These are phyloP conservation scores for Danio albolineatus DNA, from an alignment of 2,797 vertebrate genomes.

Conservation along the genomic window DNA sequence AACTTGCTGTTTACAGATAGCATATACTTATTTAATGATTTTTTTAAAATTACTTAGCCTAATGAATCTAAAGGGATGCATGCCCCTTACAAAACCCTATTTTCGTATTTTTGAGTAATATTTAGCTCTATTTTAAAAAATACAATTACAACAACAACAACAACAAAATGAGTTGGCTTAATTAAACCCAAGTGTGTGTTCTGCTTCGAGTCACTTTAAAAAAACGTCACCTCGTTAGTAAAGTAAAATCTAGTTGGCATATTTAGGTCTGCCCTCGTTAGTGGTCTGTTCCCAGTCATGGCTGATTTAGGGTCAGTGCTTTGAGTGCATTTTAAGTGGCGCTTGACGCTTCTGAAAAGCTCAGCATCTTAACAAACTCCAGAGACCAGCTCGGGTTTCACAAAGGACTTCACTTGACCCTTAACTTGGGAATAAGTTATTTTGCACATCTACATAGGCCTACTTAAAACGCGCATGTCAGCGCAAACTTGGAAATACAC, in stretches of 20 bases:
- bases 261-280: constrained; percentile 25
- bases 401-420: constrained; percentile 2
- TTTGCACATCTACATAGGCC: background rate
- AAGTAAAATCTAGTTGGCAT: constrained; percentile 3
- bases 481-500: background rate
- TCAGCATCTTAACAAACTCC: constrained; percentile 20
- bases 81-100: too few relatives aligned
- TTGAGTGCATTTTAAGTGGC: constrained; percentile 56
- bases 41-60: background rate
- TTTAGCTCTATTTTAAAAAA: too few relatives aligned
- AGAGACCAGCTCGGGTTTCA: constrained; percentile 9
- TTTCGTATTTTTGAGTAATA: too few relatives aligned
- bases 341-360: constrained; percentile 44
- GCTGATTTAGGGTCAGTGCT: constrained; percentile 38
- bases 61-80: background rate
- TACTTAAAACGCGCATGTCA: background rate
- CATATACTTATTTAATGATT: too few relatives aligned
- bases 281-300: constrained; percentile 39
- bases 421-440: background rate
- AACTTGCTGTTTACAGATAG: background rate
- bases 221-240: constrained; percentile 27
- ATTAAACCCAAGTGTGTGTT: background rate
- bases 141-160: too few relatives aligned
- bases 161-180: too few relatives aligned
- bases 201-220: background rate